Evolutionary conservation across 2,113 vertebrate species (phyloP).

Genomic region (Oryzias curvinotus): DNA sequence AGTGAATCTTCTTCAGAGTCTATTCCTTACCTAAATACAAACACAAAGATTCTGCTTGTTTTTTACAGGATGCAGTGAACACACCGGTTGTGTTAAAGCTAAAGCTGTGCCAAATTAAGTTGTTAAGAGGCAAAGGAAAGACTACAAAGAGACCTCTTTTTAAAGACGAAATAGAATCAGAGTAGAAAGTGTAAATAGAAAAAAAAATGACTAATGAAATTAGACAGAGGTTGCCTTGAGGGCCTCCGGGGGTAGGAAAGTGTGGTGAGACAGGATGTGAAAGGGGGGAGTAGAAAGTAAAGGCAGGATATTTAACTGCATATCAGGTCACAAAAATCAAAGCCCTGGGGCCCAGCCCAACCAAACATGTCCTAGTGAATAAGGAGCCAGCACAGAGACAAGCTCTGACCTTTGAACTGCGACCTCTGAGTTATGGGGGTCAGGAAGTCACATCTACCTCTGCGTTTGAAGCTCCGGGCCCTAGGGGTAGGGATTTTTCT

Average conservation of each 20-base stretch:
- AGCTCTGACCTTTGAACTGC: slow-evolving; percentile 54
- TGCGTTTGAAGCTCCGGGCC: slow-evolving; percentile 35
- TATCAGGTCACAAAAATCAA: slow-evolving; percentile 62
- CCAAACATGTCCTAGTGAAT: slow-evolving; percentile 63
- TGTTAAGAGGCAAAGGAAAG: slow-evolving; percentile 16
- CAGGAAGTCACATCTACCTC: slow-evolving; percentile 36
- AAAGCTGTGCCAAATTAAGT: slow-evolving; percentile 45
- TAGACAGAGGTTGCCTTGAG: slow-evolving; percentile 43
- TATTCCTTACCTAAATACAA: slow-evolving; percentile 23
- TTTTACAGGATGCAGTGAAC: slow-evolving; percentile 12
- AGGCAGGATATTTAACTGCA: slow-evolving; percentile 55
- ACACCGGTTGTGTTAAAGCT: slow-evolving; percentile 37
- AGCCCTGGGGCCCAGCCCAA: slow-evolving; percentile 50
- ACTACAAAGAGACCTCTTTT: slow-evolving; percentile 8
- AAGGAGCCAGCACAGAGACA: slow-evolving; percentile 47
- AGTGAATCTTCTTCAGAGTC: slow-evolving; percentile 9
- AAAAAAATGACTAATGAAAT: slow-evolving; percentile 57
- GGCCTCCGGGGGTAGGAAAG: slow-evolving; percentile 26
- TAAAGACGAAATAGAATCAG: slow-evolving; percentile 29
- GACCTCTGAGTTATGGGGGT: slow-evolving; percentile 51
- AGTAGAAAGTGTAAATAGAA: slow-evolving; percentile 7
- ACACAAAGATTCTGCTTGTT: slow-evolving; percentile 30
- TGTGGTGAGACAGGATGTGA: slow-evolving; percentile 42
- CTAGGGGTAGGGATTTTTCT: slow-evolving; percentile 23
- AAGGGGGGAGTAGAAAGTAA: slow-evolving; percentile 20